Evolutionary conservation across 2,888 invertebrate species (phyloP).

Genomic region (Microplitis manilae): DNA sequence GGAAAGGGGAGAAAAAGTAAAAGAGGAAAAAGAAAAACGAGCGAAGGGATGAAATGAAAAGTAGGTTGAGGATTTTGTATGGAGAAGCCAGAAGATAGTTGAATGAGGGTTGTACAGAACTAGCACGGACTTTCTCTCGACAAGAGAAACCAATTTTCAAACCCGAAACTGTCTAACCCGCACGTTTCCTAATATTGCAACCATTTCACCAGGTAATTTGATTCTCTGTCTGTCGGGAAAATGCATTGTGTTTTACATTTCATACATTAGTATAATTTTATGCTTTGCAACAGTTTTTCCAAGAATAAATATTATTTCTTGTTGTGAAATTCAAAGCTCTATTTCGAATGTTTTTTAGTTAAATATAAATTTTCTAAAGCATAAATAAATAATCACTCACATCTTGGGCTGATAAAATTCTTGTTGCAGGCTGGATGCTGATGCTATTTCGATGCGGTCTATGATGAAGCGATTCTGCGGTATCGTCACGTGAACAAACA

Average conservation of each 20-base stretch:
- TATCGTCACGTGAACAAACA: slow-evolving; percentile 63
- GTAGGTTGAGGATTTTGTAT: neutral
- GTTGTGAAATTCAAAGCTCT: too few species aligned
- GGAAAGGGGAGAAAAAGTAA: slow-evolving; percentile 38
- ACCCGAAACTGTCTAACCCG: slow-evolving; percentile 50
- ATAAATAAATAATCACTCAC: slow-evolving; percentile 58
- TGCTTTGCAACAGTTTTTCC: neutral
- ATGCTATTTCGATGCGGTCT: slow-evolving; percentile 62
- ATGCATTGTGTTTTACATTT: slow-evolving; percentile 25
- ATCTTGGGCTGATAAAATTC: slow-evolving; percentile 67
- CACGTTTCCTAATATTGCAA: slow-evolving; percentile 46
- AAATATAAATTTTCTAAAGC: too few species aligned
- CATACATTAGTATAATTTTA: slow-evolving; percentile 14
- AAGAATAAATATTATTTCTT: neutral
- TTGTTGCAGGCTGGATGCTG: slow-evolving; percentile 64
- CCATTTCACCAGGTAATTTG: slow-evolving; percentile 39
- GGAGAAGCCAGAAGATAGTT: slow-evolving; percentile 8
- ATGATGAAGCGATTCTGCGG: slow-evolving; percentile 64
- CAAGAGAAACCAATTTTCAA: slow-evolving; percentile 56
- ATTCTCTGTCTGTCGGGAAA: slow-evolving; percentile 29
- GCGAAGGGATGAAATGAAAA: slow-evolving; percentile 7
- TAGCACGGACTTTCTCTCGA: slow-evolving; percentile 16
- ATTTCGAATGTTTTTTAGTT: too few species aligned
- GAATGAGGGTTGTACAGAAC: neutral
- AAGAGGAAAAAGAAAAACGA: slow-evolving; percentile 34